A percentile compares a stretch with the other conserved stretches of the same genome.
Conservation (phyloP, 2,888 invertebrate species). For the Patella ulyssiponensis region DNA sequence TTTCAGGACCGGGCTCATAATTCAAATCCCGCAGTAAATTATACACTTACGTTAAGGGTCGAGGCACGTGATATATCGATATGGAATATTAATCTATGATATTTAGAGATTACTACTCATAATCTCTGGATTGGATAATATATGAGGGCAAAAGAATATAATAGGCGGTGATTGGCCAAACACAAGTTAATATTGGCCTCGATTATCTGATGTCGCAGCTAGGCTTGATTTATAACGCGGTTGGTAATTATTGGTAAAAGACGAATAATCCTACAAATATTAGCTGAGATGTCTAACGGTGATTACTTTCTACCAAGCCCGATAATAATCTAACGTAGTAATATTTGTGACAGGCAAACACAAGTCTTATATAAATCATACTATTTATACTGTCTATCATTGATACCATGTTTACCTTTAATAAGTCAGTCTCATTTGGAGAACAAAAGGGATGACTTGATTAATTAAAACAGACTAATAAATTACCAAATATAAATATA, state of each 20-base stretch:
- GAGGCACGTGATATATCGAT: not conserved
- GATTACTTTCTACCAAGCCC: not conserved
- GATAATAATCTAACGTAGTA: not conserved
- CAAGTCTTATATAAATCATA: conserved; percentile 7
- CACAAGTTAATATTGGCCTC: not conserved
- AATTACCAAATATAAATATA: too few relatives aligned
- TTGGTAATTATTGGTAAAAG: conserved; percentile 9
- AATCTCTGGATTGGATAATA: conserved; percentile 4
- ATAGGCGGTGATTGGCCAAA: not conserved
- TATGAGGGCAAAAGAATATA: not conserved
- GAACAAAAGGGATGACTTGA: too few relatives aligned
- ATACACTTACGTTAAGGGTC: not conserved
- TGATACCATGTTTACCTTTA: not conserved
- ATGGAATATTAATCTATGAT: not conserved
- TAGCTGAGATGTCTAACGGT: not conserved
- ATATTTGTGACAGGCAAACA: conserved; percentile 9
- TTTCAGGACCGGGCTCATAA: not conserved
- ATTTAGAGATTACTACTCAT: not conserved
- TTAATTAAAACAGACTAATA: too few relatives aligned
- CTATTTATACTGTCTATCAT: not conserved
- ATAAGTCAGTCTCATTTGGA: too few relatives aligned
- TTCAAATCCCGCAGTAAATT: not conserved
- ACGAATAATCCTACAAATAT: conserved; percentile 11
- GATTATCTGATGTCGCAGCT: not conserved
- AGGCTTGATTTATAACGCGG: not conserved